phyloP scores from a whole-genome alignment of 2,797 vertebrate genomes.

The Scyliorhinus canicula region DNA sequence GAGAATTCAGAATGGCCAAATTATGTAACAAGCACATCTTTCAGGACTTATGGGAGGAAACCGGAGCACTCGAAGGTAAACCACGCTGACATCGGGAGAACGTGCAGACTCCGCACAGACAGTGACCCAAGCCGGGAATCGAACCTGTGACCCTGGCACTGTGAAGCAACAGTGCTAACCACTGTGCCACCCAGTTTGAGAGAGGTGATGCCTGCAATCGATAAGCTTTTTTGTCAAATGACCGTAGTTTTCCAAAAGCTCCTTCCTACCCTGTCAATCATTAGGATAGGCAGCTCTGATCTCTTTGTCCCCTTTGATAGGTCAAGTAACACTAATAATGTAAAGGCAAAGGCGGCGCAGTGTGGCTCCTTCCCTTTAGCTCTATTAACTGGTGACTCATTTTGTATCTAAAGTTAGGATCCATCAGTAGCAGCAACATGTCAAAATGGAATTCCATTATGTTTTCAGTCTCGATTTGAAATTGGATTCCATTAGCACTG shows the following conservation, averaged over 20 bases:
- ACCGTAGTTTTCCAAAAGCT: background rate
- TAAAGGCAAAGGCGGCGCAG: background rate
- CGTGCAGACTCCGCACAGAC: too few species aligned
- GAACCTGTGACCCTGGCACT: too few species aligned
- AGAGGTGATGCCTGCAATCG: too few species aligned
- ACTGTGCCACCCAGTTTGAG: too few species aligned
- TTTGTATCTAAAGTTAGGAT: conserved; percentile 29
- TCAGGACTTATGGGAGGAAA: too few species aligned
- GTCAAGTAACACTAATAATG: background rate
- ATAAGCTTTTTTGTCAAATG: background rate
- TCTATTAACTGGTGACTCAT: background rate
- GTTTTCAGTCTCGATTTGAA: conserved; percentile 11
- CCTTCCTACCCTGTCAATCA: background rate
- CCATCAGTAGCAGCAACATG: background rate
- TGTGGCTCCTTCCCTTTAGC: background rate
- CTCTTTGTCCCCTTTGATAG: background rate
- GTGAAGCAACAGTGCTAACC: too few species aligned
- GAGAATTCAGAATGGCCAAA: too few species aligned
- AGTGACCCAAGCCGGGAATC: too few species aligned
- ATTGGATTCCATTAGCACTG: background rate
- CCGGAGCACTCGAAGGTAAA: too few species aligned
- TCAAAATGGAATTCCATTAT: conserved; percentile 2
- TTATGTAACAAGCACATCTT: too few species aligned
- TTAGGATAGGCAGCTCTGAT: background rate
- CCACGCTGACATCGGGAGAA: too few species aligned